Conservation (phyloP, 37 sponge, comb jelly and placozoan genomes). For the Beroe ovata region DNA sequence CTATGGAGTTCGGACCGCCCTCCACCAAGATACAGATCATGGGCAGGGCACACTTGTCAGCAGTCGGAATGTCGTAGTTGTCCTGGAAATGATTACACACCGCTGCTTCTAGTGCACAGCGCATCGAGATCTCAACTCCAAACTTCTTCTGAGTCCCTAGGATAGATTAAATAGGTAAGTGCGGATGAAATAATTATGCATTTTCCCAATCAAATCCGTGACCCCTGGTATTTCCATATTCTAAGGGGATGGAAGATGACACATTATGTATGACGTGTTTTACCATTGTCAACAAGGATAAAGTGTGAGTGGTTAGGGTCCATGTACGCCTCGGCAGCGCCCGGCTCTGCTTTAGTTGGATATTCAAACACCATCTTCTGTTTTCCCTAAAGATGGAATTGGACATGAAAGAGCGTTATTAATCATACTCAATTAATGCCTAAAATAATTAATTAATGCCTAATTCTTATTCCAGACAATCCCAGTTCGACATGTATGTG, state of each 20-base stretch:
- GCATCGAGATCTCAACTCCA: slow-evolving; percentile 11
- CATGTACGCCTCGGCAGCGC: not conserved
- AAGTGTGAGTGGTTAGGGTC: slow-evolving; percentile 64
- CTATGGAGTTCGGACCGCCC: slow-evolving; percentile 41
- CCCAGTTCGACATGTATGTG: too few species aligned
- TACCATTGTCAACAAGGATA: slow-evolving; percentile 52
- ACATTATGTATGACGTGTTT: too few species aligned
- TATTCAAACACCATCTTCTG: slow-evolving; percentile 51
- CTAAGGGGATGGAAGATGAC: too few species aligned
- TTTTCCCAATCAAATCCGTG: too few species aligned
- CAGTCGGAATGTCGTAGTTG: not conserved
- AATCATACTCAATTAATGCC: too few species aligned
- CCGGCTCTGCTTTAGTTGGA: not conserved
- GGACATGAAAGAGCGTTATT: too few species aligned
- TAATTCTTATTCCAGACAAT: too few species aligned
- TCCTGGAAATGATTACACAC: slow-evolving; percentile 6
- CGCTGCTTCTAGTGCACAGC: slow-evolving; percentile 34
- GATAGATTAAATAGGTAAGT: too few species aligned
- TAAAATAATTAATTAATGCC: too few species aligned
- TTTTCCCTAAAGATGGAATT: not conserved
- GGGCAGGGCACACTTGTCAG: slow-evolving; percentile 22
- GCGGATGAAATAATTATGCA: too few species aligned
- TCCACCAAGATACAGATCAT: slow-evolving; percentile 52
- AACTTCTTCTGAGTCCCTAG: slow-evolving; percentile 23
- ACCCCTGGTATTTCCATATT: too few species aligned